Evolutionary conservation across 2,888 invertebrate genomes (phyloP), one percentile per base, ranked within the genome.

Genomic region (Cheilosia vernalis): DNA sequence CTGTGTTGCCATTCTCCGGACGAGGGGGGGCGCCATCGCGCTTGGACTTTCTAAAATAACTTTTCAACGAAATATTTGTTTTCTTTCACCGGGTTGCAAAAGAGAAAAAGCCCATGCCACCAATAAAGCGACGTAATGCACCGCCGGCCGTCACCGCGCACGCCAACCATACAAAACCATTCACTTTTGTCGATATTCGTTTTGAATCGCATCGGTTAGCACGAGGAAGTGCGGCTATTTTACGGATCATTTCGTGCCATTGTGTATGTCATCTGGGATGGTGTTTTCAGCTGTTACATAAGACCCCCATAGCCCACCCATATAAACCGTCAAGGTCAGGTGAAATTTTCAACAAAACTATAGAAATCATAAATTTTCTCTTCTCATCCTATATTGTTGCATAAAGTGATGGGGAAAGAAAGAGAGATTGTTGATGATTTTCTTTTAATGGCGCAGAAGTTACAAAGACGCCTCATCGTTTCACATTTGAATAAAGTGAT

Each of bases 191-290:
- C 49, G 56, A 40, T 55, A 37, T 40, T 53, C 60, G 19, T 61
- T 64, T 40, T 58, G 19, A 73, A 85, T 70, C 76, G 85, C 85
- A 77, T 85, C 85, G 66, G 76, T 81, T 81, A 76, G 76, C 85
- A 85, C 80, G 55, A 85, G 85, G 85, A 85, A 85, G 85, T 85
- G 81, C 60, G 81, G 76, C 80, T 74, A 51, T 76, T 80, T 85
- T 80, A 66, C 79, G 69, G 74, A 63, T 79, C 63, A 74, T 47
- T 33, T 42, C 51, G 55, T 9, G n/a, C 51, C 58, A 15, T 49
- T 27, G 33, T 27, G 24, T 60, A 56, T 74, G 40, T 67, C 78
- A 60, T 66, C 44, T 74, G 73, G 44, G 58, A n/a, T 5, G 21
- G 33, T 19, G 44, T 55, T 24, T 44, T 67, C 13, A 53, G 17